Percentiles rank a stretch among this genome's conserved stretches.
These are phyloP conservation scores for Corydoras maculifer DNA, from an alignment of 2,113 vertebrate genomes.

Conservation along the genomic window DNA sequence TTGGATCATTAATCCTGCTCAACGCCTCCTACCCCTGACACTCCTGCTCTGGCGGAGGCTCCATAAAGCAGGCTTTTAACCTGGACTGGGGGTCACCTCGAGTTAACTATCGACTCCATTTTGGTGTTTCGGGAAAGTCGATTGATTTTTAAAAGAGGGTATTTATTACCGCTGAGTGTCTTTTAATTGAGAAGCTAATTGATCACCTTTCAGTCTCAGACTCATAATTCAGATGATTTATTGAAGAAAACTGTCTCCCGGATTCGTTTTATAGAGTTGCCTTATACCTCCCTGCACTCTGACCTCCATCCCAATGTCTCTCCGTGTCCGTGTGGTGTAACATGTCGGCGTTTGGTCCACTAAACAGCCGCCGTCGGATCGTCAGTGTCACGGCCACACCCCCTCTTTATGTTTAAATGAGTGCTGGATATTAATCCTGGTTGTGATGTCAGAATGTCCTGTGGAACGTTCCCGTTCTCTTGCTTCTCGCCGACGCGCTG, in stretches of 20 bases:
- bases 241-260: slow-evolving; percentile 24
- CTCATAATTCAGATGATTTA: slow-evolving; percentile 34
- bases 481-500: too few species aligned
- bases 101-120: slow-evolving; percentile 70
- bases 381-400: too few species aligned
- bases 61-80: slow-evolving; percentile 66
- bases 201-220: slow-evolving; percentile 45
- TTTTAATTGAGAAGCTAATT: slow-evolving; percentile 53
- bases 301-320: slow-evolving; percentile 2
- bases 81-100: slow-evolving; percentile 53
- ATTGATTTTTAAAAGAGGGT: slow-evolving; percentile 66
- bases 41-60: slow-evolving; percentile 53
- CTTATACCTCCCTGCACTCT: slow-evolving; percentile 7
- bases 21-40: slow-evolving; percentile 59
- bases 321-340: not conserved
- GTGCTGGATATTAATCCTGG: too few species aligned
- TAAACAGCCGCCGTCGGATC: too few species aligned
- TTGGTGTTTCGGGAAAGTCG: slow-evolving; percentile 57
- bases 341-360: too few species aligned
- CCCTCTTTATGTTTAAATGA: too few species aligned
- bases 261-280: not conserved
- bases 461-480: too few species aligned
- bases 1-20: slow-evolving; percentile 63
- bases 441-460: too few species aligned
- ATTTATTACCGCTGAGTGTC: slow-evolving; percentile 65